Evolutionary conservation across 1,140 invertebrate species (phyloP), one percentile per base, ranked within the genome.

Genomic region (Mactra quadrangularis): DNA sequence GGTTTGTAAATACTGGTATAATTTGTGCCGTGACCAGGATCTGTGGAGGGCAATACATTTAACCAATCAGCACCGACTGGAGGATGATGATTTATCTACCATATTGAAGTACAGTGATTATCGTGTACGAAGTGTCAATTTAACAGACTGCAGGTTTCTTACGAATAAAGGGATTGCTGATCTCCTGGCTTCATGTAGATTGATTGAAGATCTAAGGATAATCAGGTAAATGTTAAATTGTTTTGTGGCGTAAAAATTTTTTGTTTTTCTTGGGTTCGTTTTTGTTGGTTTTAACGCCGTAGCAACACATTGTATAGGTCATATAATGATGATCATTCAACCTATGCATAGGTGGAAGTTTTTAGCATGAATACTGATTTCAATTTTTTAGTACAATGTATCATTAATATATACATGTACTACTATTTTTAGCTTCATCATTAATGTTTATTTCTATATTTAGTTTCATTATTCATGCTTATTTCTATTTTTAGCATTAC

Each of bases 1-100:
- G 25, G 87, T 88, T 35, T 88, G 85, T 71, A 86, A 79, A 53
- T 72, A 62, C 22, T 88, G 87, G 87, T 68, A 83, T 29, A 64
- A 76, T 50, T 19, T 66, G 13, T 75, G 60, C 11, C 15, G 68
- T 6, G 87, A 88, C 57, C 79, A 74, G 25, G 83, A 78, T n/a
- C 45, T 88, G 0, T 88, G 87, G 87, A 62, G 83, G 7, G 50
- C 27, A 15, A 25, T 88, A 19, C 72, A 71, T 50, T 53, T 88
- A 29, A 57, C 52, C 9, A 76, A 79, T 41, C 76, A 85, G 53
- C 60, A 70, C 13, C 64, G 78, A 35, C 50, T 88, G 19, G 76
- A 35, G 1, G 85, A 86, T 82, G 27, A 27, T 15, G 50, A 55
- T 38, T 53, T 88, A 1, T 2, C 19, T 31, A 27, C n/a, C 47